Evolutionary conservation across 2,797 vertebrate species (phyloP), one percentile per base, ranked within the genome.

Genomic region (Xyrichtys novacula): DNA sequence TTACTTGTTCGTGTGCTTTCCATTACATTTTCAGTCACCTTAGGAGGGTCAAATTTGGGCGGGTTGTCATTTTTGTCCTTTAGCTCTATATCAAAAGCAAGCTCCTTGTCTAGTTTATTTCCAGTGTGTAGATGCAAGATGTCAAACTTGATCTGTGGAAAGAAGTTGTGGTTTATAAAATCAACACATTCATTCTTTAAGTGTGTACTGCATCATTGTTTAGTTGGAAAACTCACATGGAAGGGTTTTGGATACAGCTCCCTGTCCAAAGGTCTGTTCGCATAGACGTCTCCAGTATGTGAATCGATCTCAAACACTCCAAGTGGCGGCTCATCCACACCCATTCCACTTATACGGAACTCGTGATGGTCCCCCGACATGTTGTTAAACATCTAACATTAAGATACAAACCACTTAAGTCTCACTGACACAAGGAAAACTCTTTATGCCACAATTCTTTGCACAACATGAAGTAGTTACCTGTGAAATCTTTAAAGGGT

Each of bases 61-160:
- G 83, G 0, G 0, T 96, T 96, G 80, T 97, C 96, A 58, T 97
- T 97, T 58, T 93, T 80, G 53, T 97, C 96, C 7, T 69, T 63
- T 73, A 97, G 48, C 7, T 87, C 85, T 7, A 97, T 76, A 17
- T 89, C 87, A 89, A 97, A 95, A 48, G 93, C 72, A 1, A 97
- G 85, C 7, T 93, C 87, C 12, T 0, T 80, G 82, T 96, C 95
- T 20, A 94, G 6, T 1, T 0, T 0, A 0, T 2, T 0, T 0
- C 12, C 23, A 0, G 77, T 89, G 0, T 0, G 0, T 71, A 1
- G 76, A 49, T 89, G 6, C 1, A 43, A 17, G 22, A 93, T 78
- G 53, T 96, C 86, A 53, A 96, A 95, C 40, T 75, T 78, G 63
- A 98, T 88, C 95, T 96, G 71, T 75, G 42, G 25, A 54, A 38